These are phyloP conservation scores for Drosophila navojoa DNA, from an alignment of 1,140 invertebrate species.

Conservation along the genomic window DNA sequence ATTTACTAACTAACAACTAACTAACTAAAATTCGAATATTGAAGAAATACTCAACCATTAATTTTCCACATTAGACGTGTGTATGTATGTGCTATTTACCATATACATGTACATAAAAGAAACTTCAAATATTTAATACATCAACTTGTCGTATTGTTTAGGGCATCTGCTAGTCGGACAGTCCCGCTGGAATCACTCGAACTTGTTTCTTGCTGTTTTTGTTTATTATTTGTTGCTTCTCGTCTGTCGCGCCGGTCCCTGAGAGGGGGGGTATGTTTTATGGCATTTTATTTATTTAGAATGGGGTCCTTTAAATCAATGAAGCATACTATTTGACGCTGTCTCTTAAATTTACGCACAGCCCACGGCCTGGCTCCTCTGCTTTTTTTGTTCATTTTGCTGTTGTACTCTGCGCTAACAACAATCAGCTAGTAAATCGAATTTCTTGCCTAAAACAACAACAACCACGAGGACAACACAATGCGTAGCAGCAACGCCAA, in stretches of 20 bases:
- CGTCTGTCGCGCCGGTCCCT: slow-evolving; percentile 50
- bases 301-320: slow-evolving; percentile 77
- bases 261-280: slow-evolving; percentile 62
- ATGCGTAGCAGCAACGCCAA: slow-evolving; percentile 51
- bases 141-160: too few species aligned
- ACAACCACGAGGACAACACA: slow-evolving; percentile 43
- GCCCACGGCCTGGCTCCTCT: not conserved
- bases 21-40: too few species aligned
- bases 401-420: slow-evolving; percentile 59
- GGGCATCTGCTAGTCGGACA: too few species aligned
- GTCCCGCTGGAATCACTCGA: too few species aligned
- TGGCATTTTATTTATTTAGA: slow-evolving; percentile 79
- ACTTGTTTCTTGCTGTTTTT: slow-evolving; percentile 12
- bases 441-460: slow-evolving; percentile 80
- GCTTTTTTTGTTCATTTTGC: slow-evolving; percentile 28
- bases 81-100: too few species aligned
- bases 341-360: slow-evolving; percentile 76
- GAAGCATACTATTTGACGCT: slow-evolving; percentile 70
- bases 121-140: too few species aligned
- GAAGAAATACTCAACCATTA: too few species aligned
- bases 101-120: too few species aligned
- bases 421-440: slow-evolving; percentile 81
- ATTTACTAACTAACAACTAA: too few species aligned
- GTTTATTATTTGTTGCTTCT: slow-evolving; percentile 59
- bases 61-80: too few species aligned